A percentile compares a stretch with the other conserved stretches of the same genome.
Evolutionary conservation across 2,113 vertebrate species (phyloP).

Genomic region (Zonotrichia leucophrys): DNA sequence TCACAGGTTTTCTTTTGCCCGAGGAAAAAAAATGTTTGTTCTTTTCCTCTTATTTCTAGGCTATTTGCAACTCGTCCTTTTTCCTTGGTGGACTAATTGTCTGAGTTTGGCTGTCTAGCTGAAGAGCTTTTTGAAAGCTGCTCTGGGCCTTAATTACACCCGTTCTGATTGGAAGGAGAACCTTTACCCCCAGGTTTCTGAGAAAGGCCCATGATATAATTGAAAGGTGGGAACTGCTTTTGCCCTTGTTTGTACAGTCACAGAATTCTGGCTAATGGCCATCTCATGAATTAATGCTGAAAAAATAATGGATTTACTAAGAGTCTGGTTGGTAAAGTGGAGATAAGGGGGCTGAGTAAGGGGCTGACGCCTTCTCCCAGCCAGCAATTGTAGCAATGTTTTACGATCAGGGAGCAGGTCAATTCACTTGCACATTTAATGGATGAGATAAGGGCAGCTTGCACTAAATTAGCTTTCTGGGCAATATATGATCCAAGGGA

Average conservation of each 20-base stretch:
- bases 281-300: constrained; percentile 20
- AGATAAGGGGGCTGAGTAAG: constrained; percentile 29
- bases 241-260: background rate
- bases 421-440: constrained; percentile 22
- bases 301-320: constrained; percentile 34
- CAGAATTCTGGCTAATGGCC: constrained; percentile 2
- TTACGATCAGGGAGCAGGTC: background rate
- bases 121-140: background rate
- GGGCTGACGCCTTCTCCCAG: background rate
- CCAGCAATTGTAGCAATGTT: background rate
- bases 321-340: constrained; percentile 12
- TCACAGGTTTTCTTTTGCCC: background rate
- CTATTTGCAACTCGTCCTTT: background rate
- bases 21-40: background rate
- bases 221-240: background rate
- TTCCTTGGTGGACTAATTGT: background rate
- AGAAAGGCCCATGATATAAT: background rate
- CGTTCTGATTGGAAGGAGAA: background rate
- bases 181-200: background rate
- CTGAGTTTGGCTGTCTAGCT: background rate
- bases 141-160: background rate
- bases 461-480: constrained; percentile 21
- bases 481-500: background rate
- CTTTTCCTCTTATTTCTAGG: background rate
- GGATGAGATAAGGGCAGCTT: constrained; percentile 26